Base-by-base conservation (phyloP, 1,140 invertebrate species). In the Nomia melanderi region DNA sequence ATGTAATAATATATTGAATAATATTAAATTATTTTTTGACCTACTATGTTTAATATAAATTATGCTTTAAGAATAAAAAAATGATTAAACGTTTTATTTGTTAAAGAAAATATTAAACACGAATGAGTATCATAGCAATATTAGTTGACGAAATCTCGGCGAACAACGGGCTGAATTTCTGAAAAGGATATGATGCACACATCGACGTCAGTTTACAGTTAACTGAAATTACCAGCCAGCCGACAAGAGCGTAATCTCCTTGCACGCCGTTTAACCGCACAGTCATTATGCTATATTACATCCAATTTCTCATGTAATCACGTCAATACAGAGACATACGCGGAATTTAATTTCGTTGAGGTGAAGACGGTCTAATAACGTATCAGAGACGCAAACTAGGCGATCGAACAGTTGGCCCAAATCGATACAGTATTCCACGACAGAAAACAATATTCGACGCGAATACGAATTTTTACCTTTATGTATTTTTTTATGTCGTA, bases 251-350 rank as follows among this genome's bases (percentile, higher is more conserved):
- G 29, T 41, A 44, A 66, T 57, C 67, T 44, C 62, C n/a, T 29
- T 36, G 53, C 39, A 36, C 29, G 39, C 53, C 64, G 33, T 47
- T 66, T 67, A 76, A 59, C 73, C 64, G 53, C 54, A 23, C 36
- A 31, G 65, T 76, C 54, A 59, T 69, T 76, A 69, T 69, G 23
- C 54, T 23, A 17, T 60, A 44, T 44, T 39, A 64, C 54, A 23
- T 76, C 54, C 73, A 76, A 76, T 76, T 76, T 76, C 73, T 76
- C 54, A 17, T 69, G 65, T 69, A 76, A 76, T 76, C 73, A 39
- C 73, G 65, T 36, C 39, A 39, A 69, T 39, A 20, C 41, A 47
- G 53, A 56, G 64, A 39, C 65, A 33, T 29, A 54, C 29, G 23
- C 11, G 53, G 11, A 29, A 75, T 69, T 64, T 69, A 75, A 75